These are phyloP conservation scores for Bubalus kerabau DNA, from an alignment of 2,113 vertebrate genomes.

Conservation along the genomic window DNA sequence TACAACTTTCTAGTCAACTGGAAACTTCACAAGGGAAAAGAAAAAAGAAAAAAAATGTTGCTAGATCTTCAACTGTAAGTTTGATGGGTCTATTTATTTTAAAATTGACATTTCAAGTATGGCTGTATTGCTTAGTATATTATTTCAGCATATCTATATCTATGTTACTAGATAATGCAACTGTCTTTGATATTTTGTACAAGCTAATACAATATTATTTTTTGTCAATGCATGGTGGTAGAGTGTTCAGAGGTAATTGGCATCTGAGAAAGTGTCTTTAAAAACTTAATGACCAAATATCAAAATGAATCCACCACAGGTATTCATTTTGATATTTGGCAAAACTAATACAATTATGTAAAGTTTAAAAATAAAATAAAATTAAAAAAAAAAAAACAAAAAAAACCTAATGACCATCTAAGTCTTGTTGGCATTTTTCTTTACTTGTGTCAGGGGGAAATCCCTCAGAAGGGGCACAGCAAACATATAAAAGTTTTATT, in stretches of 20 bases:
- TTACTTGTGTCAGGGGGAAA: background rate
- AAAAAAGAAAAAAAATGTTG: background rate
- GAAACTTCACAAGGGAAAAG: background rate
- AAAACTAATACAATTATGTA: too few relatives aligned
- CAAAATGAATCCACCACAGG: too few relatives aligned
- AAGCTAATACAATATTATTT: background rate
- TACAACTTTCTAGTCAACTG: background rate
- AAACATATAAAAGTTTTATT: constrained; percentile 31
- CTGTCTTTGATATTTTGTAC: background rate
- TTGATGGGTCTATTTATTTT: constrained; percentile 7
- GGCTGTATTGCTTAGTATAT: background rate
- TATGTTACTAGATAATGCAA: background rate
- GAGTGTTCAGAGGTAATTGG: background rate
- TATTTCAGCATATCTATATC: background rate
- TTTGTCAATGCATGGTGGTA: background rate
- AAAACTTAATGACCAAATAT: background rate
- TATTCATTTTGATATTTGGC: too few relatives aligned
- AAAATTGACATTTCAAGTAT: constrained; percentile 1
- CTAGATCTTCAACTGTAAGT: background rate
- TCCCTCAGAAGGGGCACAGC: background rate
- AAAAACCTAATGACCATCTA: background rate
- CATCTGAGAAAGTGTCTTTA: background rate
- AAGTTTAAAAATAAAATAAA: too few relatives aligned
- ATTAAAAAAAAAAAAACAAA: too few relatives aligned
- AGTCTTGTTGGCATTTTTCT: constrained; percentile 24